phyloP scores from a whole-genome alignment of 2,113 vertebrate genomes.

The Polypterus senegalus region DNA sequence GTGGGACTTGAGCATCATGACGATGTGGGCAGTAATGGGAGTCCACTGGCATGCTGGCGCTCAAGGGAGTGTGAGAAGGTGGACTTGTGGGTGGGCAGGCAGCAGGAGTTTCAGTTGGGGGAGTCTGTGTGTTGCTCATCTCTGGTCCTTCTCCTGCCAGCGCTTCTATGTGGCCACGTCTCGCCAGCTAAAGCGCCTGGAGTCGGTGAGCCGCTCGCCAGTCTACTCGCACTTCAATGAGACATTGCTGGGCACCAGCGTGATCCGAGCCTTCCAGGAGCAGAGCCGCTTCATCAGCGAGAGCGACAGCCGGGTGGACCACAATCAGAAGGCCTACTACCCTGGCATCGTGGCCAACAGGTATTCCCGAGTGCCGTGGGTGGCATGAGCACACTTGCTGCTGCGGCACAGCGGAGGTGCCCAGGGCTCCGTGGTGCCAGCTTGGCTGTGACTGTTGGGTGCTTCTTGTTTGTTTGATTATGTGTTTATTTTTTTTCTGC shows the following conservation, averaged over 20 bases:
- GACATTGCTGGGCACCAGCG: conserved; percentile 77
- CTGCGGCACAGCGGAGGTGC: neutral
- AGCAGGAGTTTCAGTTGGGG: neutral
- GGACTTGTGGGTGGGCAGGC: neutral
- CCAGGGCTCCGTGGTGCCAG: neutral
- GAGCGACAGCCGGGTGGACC: conserved; percentile 76
- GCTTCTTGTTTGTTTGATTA: neutral
- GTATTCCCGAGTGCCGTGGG: conserved; percentile 31
- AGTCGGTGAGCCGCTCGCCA: conserved; percentile 85
- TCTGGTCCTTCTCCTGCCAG: conserved; percentile 34
- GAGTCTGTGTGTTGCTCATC: neutral
- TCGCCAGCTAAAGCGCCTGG: conserved; percentile 82
- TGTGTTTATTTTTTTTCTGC: neutral
- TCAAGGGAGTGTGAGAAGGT: too few species aligned
- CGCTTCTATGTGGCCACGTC: conserved; percentile 89
- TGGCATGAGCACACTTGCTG: neutral
- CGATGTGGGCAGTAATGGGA: too few species aligned
- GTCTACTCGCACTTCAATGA: conserved; percentile 91
- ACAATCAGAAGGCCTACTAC: conserved; percentile 90
- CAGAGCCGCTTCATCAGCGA: conserved; percentile 74
- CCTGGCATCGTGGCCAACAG: conserved; percentile 92
- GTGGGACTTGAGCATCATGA: too few species aligned
- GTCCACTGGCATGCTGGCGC: too few species aligned
- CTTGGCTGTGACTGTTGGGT: neutral
- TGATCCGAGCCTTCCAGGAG: conserved; percentile 82